Evolutionary conservation across 2,797 vertebrate species (phyloP).

Genomic region (Ctenopoma kingsleyae): DNA sequence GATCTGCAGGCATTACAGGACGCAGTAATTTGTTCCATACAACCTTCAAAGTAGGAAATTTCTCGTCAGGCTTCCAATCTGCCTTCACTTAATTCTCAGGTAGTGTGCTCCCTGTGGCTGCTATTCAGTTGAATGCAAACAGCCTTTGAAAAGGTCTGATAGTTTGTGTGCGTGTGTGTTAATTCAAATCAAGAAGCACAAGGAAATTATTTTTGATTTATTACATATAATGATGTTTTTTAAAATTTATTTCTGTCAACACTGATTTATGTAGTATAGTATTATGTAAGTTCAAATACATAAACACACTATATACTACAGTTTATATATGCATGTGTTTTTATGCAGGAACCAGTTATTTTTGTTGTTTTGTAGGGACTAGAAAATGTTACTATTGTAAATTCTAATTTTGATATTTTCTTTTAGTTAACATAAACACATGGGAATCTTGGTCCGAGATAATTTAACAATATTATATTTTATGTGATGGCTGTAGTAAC

Average conservation of each 20-base stretch:
- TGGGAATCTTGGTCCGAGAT: too few relatives aligned
- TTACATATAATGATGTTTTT: neutral
- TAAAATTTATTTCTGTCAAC: neutral
- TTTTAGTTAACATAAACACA: too few relatives aligned
- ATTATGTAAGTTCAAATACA: neutral
- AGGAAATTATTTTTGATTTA: neutral
- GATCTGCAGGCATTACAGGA: constrained; percentile 78
- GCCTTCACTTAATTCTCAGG: constrained; percentile 78
- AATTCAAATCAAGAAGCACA: neutral
- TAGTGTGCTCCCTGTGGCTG: constrained; percentile 62
- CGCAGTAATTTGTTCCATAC: constrained; percentile 81
- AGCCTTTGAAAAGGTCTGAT: constrained; percentile 37
- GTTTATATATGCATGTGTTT: too few relatives aligned
- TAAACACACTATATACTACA: neutral
- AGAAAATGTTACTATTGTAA: too few relatives aligned
- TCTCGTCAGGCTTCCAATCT: constrained; percentile 74
- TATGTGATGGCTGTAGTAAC: neutral
- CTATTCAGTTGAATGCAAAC: constrained; percentile 46
- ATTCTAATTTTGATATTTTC: too few relatives aligned
- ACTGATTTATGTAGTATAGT: neutral
- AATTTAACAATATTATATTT: too few relatives aligned
- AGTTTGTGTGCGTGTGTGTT: constrained; percentile 6
- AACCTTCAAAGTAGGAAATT: constrained; percentile 70
- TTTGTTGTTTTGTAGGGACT: too few relatives aligned
- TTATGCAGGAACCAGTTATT: too few relatives aligned